Conservation (phyloP, 2,888 invertebrate genomes). For the Cepaea hortensis region DNA sequence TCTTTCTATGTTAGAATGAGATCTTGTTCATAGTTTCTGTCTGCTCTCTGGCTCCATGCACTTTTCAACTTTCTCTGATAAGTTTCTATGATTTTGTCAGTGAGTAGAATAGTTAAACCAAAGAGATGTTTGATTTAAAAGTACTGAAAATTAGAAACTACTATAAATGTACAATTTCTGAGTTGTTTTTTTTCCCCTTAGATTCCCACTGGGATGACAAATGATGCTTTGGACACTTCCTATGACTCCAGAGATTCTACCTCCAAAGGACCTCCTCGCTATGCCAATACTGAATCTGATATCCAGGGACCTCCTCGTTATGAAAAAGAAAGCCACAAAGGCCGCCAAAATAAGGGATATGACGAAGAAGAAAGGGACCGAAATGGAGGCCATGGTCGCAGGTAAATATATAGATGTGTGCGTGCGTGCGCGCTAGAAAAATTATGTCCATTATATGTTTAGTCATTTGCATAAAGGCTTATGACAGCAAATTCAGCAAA, state of each 20-base stretch:
- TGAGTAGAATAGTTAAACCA: not conserved
- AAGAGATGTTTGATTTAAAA: not conserved
- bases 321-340: constrained; percentile 25
- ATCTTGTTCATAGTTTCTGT: too few species aligned
- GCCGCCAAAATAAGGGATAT: constrained; percentile 20
- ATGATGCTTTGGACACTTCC: constrained; percentile 35
- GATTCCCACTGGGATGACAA: constrained; percentile 25
- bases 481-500: too few species aligned
- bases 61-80: too few species aligned
- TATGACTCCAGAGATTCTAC: constrained; percentile 37
- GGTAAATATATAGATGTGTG: constrained; percentile 1
- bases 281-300: constrained; percentile 22
- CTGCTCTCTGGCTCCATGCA: too few species aligned
- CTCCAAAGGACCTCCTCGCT: constrained; percentile 28
- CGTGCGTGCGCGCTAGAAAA: not conserved
- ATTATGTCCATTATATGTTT: too few species aligned
- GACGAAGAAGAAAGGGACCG: constrained; percentile 28
- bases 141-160: not conserved
- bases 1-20: too few species aligned
- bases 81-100: too few species aligned
- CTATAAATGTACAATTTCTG: not conserved
- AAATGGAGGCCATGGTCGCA: constrained; percentile 22
- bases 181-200: not conserved
- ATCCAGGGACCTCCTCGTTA: constrained; percentile 23
- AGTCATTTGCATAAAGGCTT: too few species aligned